A percentile compares a stretch with the other conserved stretches of the same genome.
These are phyloP conservation scores for Leptoteleia sp. DNA, from an alignment of 1,140 invertebrate species.

Conservation along the genomic window DNA sequence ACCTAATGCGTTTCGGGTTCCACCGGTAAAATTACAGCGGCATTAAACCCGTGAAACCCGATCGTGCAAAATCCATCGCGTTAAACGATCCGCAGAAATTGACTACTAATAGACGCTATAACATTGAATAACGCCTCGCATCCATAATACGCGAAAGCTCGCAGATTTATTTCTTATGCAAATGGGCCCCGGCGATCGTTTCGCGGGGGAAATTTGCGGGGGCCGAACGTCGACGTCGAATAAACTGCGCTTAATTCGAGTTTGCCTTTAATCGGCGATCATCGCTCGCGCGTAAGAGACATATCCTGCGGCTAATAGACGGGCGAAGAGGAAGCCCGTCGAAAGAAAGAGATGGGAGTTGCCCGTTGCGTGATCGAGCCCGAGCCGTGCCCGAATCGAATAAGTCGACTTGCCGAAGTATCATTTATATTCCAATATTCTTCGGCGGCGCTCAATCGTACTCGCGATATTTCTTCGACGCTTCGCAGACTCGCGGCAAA, in stretches of 20 bases:
- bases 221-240: conserved; percentile 43
- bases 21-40: not conserved
- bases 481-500: too few relatives aligned
- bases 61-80: conserved; percentile 37
- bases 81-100: conserved; percentile 30
- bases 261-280: conserved; percentile 57
- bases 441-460: too few relatives aligned
- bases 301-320: conserved; percentile 54
- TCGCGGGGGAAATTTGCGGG: conserved; percentile 46
- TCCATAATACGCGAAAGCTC: conserved; percentile 38
- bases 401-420: conserved; percentile 51
- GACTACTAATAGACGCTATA: conserved; percentile 49
- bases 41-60: not conserved
- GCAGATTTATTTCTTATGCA: conserved; percentile 57
- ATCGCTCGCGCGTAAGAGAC: conserved; percentile 44
- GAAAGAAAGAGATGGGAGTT: conserved; percentile 40
- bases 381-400: conserved; percentile 15
- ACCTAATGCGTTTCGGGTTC: not conserved
- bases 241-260: conserved; percentile 55
- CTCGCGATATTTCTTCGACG: too few relatives aligned
- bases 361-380: conserved; percentile 27
- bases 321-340: conserved; percentile 19
- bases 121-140: conserved; percentile 37
- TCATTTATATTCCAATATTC: conserved; percentile 59
- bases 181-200: conserved; percentile 47